Evolutionary conservation across 2,113 vertebrate genomes (phyloP), one percentile per base, ranked within the genome.

Genomic region (Caloenas nicobarica): DNA sequence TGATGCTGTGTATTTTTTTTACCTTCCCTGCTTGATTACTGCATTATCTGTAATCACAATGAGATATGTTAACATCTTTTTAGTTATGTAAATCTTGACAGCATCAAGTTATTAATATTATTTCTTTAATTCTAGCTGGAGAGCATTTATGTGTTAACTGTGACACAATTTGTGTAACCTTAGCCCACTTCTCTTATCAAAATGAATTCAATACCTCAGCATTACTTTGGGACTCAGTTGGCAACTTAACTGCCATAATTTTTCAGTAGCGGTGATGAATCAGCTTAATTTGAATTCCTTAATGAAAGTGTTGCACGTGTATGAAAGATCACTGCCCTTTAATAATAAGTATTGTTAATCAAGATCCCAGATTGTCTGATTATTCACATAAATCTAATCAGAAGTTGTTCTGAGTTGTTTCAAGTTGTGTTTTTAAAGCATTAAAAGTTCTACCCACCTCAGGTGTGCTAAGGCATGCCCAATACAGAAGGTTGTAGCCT

Each of bases 251-350:
- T 76, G 33, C 33, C n/a, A 14, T 76, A 22, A 65, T 33, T 7
- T 85, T 91, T 76, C 53, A 40, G 53, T 57, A 70, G 48, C 42
- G 33, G 51, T 84, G 48, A 69, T 95, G 83, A 95, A 79, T 78
- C 86, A 95, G 64, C 38, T 84, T 86, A 48, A 64, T 95, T 92
- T 95, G 16, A 73, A 91, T 68, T 84, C 24, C 29, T 70, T 89
- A 65, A 89, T 88, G 46, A 58, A 88, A 86, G 38, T 78, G 38
- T 58, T 81, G 38, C 56, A 13, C 71, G 17, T 60, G 57, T 71
- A 68, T 40, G 51, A 73, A 89, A 92, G 57, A 78, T 95, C 51
- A 51, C 65, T 84, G 19, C 10, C 69, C 65, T 87, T 78, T 89
- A 71, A 81, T 92, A 86, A 29, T 29, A 66, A 33, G 8, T 57